Evolutionary conservation across 2,888 invertebrate genomes (phyloP).

Genomic region (Nephrocerus scutellatus): DNA sequence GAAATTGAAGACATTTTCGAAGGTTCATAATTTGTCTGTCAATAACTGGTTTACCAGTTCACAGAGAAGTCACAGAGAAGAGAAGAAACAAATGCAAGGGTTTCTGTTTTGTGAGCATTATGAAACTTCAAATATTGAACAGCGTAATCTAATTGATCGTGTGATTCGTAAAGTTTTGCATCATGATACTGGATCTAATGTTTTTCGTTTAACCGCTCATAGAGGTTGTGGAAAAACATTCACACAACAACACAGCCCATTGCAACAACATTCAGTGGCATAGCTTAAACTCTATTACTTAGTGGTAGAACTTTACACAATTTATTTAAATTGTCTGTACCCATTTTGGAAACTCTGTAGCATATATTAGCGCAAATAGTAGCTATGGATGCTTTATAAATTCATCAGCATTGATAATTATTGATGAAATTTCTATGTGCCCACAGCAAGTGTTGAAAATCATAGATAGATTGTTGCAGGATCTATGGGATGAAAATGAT

Average conservation of each 20-base stretch:
- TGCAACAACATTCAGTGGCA: conserved; percentile 5
- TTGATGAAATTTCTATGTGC: conserved; percentile 13
- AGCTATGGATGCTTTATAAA: background rate
- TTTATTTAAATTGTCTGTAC: conserved; percentile 4
- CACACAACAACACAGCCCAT: conserved; percentile 8
- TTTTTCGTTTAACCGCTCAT: conserved; percentile 7
- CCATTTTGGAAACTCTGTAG: too few species aligned
- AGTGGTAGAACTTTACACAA: conserved; percentile 6
- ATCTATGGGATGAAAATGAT: too few species aligned
- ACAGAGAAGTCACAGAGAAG: background rate
- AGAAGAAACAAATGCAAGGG: too few species aligned
- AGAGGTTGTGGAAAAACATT: conserved; percentile 8
- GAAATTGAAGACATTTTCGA: conserved; percentile 3
- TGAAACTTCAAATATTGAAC: conserved; percentile 1
- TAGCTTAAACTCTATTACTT: conserved; percentile 7
- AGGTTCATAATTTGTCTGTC: conserved; percentile 4
- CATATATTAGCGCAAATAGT: too few species aligned
- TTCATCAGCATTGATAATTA: conserved; percentile 5
- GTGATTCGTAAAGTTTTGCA: background rate
- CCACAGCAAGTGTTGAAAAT: conserved; percentile 5
- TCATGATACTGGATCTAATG: conserved; percentile 1
- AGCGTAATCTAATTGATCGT: background rate
- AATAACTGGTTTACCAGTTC: conserved; percentile 2
- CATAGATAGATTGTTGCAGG: conserved; percentile 7
- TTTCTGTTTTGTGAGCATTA: background rate